Evolutionary conservation across 2,797 vertebrate genomes (phyloP), one percentile per base, ranked within the genome.

Genomic region (Enteromius radiatus): DNA sequence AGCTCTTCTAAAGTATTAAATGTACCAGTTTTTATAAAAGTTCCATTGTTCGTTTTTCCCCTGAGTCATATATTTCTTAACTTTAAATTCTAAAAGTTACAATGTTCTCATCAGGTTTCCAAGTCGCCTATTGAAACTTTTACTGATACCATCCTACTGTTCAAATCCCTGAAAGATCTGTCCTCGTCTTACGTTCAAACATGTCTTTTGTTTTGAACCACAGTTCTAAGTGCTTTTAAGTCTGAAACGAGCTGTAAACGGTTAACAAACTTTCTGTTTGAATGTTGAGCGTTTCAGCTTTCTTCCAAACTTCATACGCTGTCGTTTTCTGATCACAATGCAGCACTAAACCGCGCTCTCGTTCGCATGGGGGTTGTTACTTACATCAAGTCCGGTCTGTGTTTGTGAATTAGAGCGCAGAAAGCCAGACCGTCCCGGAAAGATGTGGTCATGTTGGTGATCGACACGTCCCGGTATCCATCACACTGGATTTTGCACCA

Each of bases 361-460:
- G 26, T 63, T 52, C 73, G 23, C 1, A 21, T 41, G 65, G 7
- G 12, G 31, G 19, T 3, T 10, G 8, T 3, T 15, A 94, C 95
- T 95, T 86, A 99, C 98, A 99, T 95, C 89, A 99, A 95, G n/a
- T 98, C 97, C 0, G 97, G 96, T 87, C 97, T 94, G 94, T 98
- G 96, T 56, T 94, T 96, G 92, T 99, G 98, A 84, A 99, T 96
- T 87, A 99, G 96, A 64, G 98, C 97, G 77, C 98, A 99, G 94
- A 99, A 99, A 69, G 97, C 98, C 91, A 99, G 86, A 19, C 98
- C 98, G 89, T 99, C 96, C 85, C 98, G 93, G 94, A 99, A 99
- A 2, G 98, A 99, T 82, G 97, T 97, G 92, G 98, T 99, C 98
- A 99, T 99, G 93, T 99, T 98, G 88, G 95, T 97, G 91, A 99